phyloP scores from a whole-genome alignment of 2,888 invertebrate species.

The Andrena chrysosceles region DNA sequence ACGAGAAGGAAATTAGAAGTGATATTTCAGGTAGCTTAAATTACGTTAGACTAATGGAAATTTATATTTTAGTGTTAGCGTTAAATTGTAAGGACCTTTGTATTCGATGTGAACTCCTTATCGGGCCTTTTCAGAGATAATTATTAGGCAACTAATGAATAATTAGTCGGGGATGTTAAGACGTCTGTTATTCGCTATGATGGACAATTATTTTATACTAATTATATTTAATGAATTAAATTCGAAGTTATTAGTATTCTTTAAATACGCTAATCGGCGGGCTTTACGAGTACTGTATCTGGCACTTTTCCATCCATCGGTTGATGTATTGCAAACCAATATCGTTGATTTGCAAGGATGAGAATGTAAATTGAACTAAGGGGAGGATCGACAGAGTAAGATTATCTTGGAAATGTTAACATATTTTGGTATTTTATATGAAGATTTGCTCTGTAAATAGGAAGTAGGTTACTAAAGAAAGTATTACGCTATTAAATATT shows the following conservation, averaged over 20 bases:
- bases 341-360: conserved; percentile 43
- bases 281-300: conserved; percentile 44
- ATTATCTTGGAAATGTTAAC: conserved; percentile 71
- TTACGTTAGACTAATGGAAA: conserved; percentile 31
- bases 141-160: not conserved
- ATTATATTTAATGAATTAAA: conserved; percentile 20
- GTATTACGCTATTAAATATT: conserved; percentile 73
- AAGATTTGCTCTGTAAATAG: conserved; percentile 72
- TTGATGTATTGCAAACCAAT: conserved; percentile 49
- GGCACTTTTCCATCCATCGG: conserved; percentile 64
- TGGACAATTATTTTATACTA: conserved; percentile 18
- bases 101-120: conserved; percentile 21
- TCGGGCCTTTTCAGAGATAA: conserved; percentile 18
- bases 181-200: not conserved
- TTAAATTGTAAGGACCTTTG: conserved; percentile 20
- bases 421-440: conserved; percentile 75
- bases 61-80: conserved; percentile 32
- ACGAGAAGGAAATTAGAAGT: conserved; percentile 4
- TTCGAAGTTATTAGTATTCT: not conserved
- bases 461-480: conserved; percentile 73
- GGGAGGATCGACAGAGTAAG: conserved; percentile 60
- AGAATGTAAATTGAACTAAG: conserved; percentile 55
- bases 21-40: conserved; percentile 34
- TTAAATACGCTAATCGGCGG: conserved; percentile 8
- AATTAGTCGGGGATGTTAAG: not conserved